phyloP scores from a whole-genome alignment of 2,113 vertebrate species.

The Paraplagusia blochii region DNA sequence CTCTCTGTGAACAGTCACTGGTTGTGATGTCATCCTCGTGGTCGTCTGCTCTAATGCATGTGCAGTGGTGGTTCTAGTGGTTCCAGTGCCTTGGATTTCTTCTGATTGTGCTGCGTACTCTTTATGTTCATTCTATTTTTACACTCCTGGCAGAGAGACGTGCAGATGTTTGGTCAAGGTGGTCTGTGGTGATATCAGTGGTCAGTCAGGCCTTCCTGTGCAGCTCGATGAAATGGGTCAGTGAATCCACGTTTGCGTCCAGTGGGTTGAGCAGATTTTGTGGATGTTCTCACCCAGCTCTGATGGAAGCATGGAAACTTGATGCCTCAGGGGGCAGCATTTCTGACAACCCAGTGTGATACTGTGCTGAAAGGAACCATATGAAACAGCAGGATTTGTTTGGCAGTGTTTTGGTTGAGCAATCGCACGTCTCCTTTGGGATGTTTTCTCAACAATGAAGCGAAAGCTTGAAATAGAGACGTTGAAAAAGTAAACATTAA shows the following conservation, averaged over 20 bases:
- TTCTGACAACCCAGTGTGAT: constrained; percentile 33
- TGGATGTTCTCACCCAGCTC: constrained; percentile 3
- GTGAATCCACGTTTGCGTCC: constrained; percentile 2
- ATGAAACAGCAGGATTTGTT: constrained; percentile 36
- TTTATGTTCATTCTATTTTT: no score
- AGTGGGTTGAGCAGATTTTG: neutral
- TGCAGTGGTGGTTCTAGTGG: neutral
- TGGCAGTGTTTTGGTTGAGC: constrained; percentile 33
- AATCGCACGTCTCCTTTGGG: constrained; percentile 58
- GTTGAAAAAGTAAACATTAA: constrained; percentile 69
- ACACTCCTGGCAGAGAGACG: no score
- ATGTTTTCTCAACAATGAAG: constrained; percentile 56
- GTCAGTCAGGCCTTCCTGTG: no score
- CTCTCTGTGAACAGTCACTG: neutral
- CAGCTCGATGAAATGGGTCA: no score
- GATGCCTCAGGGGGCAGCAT: constrained; percentile 11
- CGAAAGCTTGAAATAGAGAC: constrained; percentile 61
- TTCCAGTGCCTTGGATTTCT: no score
- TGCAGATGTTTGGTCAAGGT: no score
- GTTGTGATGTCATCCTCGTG: neutral
- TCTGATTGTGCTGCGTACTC: no score
- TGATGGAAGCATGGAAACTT: neutral
- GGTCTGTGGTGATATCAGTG: no score
- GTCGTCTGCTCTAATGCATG: neutral
- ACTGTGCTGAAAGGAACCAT: constrained; percentile 48